Conservation (phyloP, 2,797 vertebrate genomes). For the Xenentodon cancila region DNA sequence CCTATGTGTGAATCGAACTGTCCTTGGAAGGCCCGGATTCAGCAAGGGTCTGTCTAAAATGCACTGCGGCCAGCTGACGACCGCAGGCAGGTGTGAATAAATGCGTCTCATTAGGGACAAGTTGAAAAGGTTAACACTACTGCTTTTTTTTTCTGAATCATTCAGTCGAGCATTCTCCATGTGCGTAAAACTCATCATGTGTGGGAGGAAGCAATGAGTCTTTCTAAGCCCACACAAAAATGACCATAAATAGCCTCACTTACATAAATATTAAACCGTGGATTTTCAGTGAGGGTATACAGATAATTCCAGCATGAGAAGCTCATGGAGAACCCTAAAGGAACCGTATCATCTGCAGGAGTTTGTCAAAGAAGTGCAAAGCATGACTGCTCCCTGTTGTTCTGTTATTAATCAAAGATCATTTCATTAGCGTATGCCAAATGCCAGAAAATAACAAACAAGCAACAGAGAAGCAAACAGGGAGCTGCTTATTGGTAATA, state of each 20-base stretch:
- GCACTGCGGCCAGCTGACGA: constrained; percentile 28
- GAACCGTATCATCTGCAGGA: constrained; percentile 28
- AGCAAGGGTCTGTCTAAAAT: constrained; percentile 40
- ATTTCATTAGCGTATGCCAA: constrained; percentile 58
- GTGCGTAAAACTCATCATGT: constrained; percentile 64
- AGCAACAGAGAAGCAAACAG: constrained; percentile 35
- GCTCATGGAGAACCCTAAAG: constrained; percentile 11
- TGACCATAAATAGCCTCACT: constrained; percentile 68
- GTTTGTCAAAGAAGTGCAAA: constrained; percentile 37
- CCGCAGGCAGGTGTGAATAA: constrained; percentile 45
- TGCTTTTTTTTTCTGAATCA: constrained; percentile 58
- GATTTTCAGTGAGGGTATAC: constrained; percentile 12
- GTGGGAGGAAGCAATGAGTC: constrained; percentile 68
- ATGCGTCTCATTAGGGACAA: constrained; percentile 31
- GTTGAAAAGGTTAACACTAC: constrained; percentile 64
- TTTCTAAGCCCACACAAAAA: constrained; percentile 62
- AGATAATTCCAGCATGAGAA: constrained; percentile 8
- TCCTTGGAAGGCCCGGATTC: constrained; percentile 47
- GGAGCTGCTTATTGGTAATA: constrained; percentile 42
- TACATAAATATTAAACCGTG: constrained; percentile 53
- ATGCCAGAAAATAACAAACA: constrained; percentile 47
- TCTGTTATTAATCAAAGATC: constrained; percentile 63
- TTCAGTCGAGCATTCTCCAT: constrained; percentile 60
- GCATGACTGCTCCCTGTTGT: constrained; percentile 48
- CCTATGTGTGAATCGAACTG: constrained; percentile 65